Conservation (phyloP, 2,113 vertebrate species). For the Oncorhynchus keta region DNA sequence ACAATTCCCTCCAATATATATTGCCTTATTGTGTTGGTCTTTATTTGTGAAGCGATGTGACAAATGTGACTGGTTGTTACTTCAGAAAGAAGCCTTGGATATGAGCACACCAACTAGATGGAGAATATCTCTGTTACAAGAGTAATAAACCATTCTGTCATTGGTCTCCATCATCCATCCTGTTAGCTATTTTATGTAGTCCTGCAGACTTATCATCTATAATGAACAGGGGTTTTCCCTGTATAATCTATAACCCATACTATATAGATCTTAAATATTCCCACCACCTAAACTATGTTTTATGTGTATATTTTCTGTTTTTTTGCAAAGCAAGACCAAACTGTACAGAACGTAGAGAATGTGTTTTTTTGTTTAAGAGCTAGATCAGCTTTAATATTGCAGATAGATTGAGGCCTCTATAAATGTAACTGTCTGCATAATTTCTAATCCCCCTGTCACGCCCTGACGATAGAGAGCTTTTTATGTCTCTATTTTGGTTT, state of each 20-base stretch:
- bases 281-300: not conserved
- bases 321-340: not conserved
- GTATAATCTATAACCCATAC: not conserved
- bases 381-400: too few relatives aligned
- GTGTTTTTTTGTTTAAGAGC: too few relatives aligned
- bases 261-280: not conserved
- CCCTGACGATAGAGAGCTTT: too few relatives aligned
- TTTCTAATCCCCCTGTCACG: too few relatives aligned
- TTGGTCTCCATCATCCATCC: constrained; percentile 8
- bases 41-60: not conserved
- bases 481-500: too few relatives aligned
- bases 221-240: not conserved
- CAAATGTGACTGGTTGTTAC: not conserved
- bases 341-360: too few relatives aligned
- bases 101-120: not conserved
- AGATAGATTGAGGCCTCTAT: too few relatives aligned
- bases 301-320: not conserved
- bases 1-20: not conserved
- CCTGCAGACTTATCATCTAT: not conserved
- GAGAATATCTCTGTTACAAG: not conserved
- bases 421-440: too few relatives aligned
- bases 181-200: not conserved
- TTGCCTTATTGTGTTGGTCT: not conserved
- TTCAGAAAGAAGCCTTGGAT: too few relatives aligned
- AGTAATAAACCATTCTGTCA: not conserved